These are phyloP conservation scores for Thalpophila matura DNA, from an alignment of 2,888 invertebrate species.

Conservation along the genomic window DNA sequence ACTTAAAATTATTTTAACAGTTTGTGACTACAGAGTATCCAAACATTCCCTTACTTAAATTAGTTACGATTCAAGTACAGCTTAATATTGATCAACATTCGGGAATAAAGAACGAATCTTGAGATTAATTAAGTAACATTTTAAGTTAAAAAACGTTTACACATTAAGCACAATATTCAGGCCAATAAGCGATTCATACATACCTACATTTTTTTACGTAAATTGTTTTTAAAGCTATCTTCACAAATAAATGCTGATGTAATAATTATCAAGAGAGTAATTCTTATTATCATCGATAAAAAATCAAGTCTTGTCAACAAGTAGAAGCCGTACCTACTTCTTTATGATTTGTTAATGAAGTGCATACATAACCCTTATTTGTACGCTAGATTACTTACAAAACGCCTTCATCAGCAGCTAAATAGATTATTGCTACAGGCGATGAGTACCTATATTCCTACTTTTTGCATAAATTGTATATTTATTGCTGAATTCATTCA, in stretches of 20 bases:
- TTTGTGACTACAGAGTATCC: constrained; percentile 35
- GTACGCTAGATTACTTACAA: constrained; percentile 14
- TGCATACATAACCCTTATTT: neutral
- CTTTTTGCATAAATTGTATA: constrained; percentile 23
- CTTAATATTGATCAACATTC: constrained; percentile 15
- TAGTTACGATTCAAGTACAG: constrained; percentile 25
- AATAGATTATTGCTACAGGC: constrained; percentile 25
- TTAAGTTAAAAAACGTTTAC: constrained; percentile 18
- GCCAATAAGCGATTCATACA: constrained; percentile 28
- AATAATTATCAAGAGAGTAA: constrained; percentile 30
- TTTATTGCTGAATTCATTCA: constrained; percentile 60
- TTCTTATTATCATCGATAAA: constrained; percentile 9
- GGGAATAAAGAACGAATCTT: constrained; percentile 10
- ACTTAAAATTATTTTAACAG: constrained; percentile 53
- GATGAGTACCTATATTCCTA: neutral
- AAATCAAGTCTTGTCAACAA: constrained; percentile 16
- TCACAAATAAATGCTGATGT: constrained; percentile 30
- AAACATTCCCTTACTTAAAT: constrained; percentile 1
- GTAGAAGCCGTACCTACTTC: neutral
- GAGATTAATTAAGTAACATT: constrained; percentile 31
- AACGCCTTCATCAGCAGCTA: constrained; percentile 14
- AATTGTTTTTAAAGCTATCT: constrained; percentile 35
- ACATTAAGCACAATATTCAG: constrained; percentile 26
- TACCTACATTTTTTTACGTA: constrained; percentile 12
- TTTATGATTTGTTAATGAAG: constrained; percentile 6